Base-by-base conservation (phyloP, 2,888 invertebrate genomes). In the Tridacna gigas region DNA sequence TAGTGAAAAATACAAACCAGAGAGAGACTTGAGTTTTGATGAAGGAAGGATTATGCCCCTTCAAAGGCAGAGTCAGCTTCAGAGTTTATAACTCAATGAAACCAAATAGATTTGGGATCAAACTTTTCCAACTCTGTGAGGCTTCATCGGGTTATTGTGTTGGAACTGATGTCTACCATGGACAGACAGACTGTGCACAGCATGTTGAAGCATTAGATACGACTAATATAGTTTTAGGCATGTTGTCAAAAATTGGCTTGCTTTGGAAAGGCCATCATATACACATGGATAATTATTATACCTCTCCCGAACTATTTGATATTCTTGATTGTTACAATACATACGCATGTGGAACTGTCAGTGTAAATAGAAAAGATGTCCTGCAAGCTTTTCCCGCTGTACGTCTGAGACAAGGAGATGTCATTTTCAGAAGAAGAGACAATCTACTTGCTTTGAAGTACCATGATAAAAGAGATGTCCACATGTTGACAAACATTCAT, bases 271-370 rank as follows among this genome's bases (percentile, higher is more conserved):
- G 73, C 12, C 74, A 84, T 25, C 65, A 81, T 15, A 28, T 80
- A 11, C 77, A 77, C 61, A 26, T 80, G 66, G 85, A 85, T 66
- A 85, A 85, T 61, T 85, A 82, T 66, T 85, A 82, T 37, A 77
- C 37, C 13, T 79, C 76, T 47, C 76, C 75, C 3, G 66, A 78
- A 71, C 61, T 84, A 18, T 77, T 73, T 48, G 56, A 60, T 18
- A 77, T 76, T 7, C 56, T 85, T 7, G 26, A 67, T 7, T 47
- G 60, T 13, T 26, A 63, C 18, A 20, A 74, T 0, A 80, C 80
- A 45, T 74, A 65, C 37, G 76, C 77, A 13, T 77, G 78, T 56
- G 85, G 82, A 11, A 85, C 82, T 51, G 56, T 83, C 5, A 37
- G 80, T 26, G 7, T 37, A 18, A 83, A 85, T 48, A 9, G 85